Evolutionary conservation across 1,140 invertebrate genomes (phyloP), one percentile per base, ranked within the genome.

Genomic region (Agrypnia vestita): DNA sequence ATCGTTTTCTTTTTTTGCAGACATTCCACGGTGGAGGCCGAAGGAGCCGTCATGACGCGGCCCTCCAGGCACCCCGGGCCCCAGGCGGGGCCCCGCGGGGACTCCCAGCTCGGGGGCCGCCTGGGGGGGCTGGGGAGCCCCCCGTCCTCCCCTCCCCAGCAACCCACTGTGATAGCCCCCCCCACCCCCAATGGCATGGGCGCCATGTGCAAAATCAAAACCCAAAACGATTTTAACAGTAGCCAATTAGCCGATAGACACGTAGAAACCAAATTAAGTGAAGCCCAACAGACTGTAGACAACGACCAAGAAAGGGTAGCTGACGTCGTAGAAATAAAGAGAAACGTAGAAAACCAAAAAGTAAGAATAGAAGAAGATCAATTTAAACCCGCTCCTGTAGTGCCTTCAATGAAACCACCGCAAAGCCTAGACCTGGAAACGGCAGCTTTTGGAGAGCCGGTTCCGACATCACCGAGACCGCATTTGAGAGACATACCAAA

Each of bases 21-120:
- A 78, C 79, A 80, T 82, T 80, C 78, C 81, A 82, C 81, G 81
- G 81, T 82, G 81, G 81, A 82, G 81, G 78, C 78, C 19, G 78
- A 82, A 80, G 78, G 78, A 49, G 78, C 62, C 69, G 72, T 82
- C 61, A 82, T 82, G 81, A 82, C 81, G 75, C 49, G 81, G 78
- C 81, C 81, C 69, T 79, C 81, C 59, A 76, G 79, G 78, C 81
- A 82, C 61, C 75, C 81, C 9, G 56, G 69, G 19, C 74, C 76
- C 62, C 76, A 73, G 49, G 13, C 78, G 56, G 78, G 74, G 35
- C 67, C 80, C 17, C 67, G 56, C 46, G 44, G 59, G 15, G 55
- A 13, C 13, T 19, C 74, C n/a, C 59, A 61, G 35, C 72, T 53
- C 9, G 55, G 10, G 44, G 43, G 46, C 17, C 59, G 25, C 21